Conservation (phyloP, 2,797 vertebrate species). For the Pyrrhura leucotis region DNA sequence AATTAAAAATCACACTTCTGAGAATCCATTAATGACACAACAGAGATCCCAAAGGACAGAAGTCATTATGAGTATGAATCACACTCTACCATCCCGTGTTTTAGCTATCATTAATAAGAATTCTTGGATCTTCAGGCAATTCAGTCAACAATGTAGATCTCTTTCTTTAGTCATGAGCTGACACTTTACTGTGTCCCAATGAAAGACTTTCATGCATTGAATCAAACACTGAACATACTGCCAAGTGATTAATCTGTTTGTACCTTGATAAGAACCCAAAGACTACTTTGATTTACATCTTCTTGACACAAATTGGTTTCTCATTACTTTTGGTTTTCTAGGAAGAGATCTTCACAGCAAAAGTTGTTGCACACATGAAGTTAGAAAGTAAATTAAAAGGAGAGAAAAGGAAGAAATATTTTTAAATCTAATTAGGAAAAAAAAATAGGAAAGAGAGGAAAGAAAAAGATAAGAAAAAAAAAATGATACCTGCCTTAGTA, state of each 20-base stretch:
- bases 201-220: neutral
- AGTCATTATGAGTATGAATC: neutral
- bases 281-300: neutral
- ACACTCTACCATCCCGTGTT: neutral
- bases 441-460: neutral
- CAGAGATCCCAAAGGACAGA: neutral
- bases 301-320: neutral
- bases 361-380: neutral
- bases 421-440: neutral
- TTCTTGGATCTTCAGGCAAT: neutral
- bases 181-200: neutral
- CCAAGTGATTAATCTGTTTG: neutral
- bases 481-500: neutral
- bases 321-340: neutral
- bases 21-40: conserved; percentile 17
- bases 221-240: neutral
- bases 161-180: neutral
- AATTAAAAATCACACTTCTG: conserved; percentile 46
- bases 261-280: neutral
- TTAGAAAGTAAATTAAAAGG: neutral
- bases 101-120: neutral
- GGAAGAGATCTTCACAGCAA: neutral
- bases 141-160: neutral
- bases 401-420: neutral
- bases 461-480: neutral